Evolutionary conservation across 2,888 invertebrate species (phyloP).

Genomic region (Parnassius orleans): DNA sequence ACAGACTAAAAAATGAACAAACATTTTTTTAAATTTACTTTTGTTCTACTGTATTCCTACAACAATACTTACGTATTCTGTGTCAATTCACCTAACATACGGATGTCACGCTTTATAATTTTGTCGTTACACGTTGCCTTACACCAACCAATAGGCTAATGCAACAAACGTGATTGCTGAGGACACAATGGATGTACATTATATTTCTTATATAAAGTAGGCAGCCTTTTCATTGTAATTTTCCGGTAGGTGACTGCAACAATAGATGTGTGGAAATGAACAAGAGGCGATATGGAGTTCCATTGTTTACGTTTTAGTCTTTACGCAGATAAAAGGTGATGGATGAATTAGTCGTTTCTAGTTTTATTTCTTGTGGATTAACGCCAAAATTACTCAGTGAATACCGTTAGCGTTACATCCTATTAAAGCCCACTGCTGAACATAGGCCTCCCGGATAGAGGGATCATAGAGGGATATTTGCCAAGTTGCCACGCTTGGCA

Average conservation of each 20-base stretch:
- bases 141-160: constrained; percentile 38
- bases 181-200: constrained; percentile 36
- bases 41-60: constrained; percentile 29
- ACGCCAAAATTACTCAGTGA: background rate
- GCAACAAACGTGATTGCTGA: constrained; percentile 28
- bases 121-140: constrained; percentile 51
- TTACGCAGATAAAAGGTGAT: constrained; percentile 13
- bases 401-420: background rate
- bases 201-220: constrained; percentile 37
- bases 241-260: constrained; percentile 68
- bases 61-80: constrained; percentile 29
- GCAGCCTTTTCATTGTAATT: constrained; percentile 63
- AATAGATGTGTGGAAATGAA: constrained; percentile 63
- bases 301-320: constrained; percentile 36
- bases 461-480: too few relatives aligned
- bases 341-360: constrained; percentile 1
- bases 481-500: too few relatives aligned
- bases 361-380: background rate
- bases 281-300: constrained; percentile 48
- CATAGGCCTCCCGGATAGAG: too few relatives aligned
- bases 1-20: constrained; percentile 34
- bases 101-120: constrained; percentile 50
- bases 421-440: too few relatives aligned
- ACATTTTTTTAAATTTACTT: constrained; percentile 10
- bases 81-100: constrained; percentile 38